These are phyloP conservation scores for Chaenogobius annularis DNA, from an alignment of 2,113 vertebrate genomes.

Conservation along the genomic window DNA sequence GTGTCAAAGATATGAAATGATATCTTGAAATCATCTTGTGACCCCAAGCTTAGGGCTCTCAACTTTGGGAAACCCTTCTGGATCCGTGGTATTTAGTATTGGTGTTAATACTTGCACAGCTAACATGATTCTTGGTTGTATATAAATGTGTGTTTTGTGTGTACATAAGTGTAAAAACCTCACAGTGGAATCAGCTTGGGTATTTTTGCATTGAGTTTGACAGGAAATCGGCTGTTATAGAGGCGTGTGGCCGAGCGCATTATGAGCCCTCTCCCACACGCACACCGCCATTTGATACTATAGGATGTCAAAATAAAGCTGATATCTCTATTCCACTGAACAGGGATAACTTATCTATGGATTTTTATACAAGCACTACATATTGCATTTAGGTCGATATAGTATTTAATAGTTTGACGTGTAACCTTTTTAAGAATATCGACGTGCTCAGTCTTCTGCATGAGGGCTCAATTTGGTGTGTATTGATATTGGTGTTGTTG, in stretches of 20 bases:
- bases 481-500: slow-evolving; percentile 79
- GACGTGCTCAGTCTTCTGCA: slow-evolving; percentile 73
- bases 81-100: not conserved
- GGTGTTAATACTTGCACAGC: not conserved
- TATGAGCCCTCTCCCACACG: slow-evolving; percentile 35
- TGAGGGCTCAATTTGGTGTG: slow-evolving; percentile 74
- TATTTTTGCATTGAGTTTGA: slow-evolving; percentile 33
- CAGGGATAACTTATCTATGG: slow-evolving; percentile 55
- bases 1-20: too few relatives aligned
- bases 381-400: slow-evolving; percentile 71
- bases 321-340: slow-evolving; percentile 26
- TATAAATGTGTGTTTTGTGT: not conserved
- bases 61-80: too few relatives aligned
- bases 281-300: slow-evolving; percentile 21
- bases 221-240: slow-evolving; percentile 32
- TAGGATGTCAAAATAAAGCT: slow-evolving; percentile 38
- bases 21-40: too few relatives aligned
- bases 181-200: slow-evolving; percentile 34
- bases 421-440: slow-evolving; percentile 82
- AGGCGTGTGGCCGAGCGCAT: slow-evolving; percentile 33
- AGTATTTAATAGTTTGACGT: slow-evolving; percentile 82
- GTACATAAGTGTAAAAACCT: slow-evolving; percentile 31
- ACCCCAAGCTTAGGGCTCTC: too few relatives aligned
- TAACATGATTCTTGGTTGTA: not conserved
- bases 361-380: slow-evolving; percentile 59